phyloP scores from a whole-genome alignment of 2,113 vertebrate species.

The Motacilla tschutschensis region DNA sequence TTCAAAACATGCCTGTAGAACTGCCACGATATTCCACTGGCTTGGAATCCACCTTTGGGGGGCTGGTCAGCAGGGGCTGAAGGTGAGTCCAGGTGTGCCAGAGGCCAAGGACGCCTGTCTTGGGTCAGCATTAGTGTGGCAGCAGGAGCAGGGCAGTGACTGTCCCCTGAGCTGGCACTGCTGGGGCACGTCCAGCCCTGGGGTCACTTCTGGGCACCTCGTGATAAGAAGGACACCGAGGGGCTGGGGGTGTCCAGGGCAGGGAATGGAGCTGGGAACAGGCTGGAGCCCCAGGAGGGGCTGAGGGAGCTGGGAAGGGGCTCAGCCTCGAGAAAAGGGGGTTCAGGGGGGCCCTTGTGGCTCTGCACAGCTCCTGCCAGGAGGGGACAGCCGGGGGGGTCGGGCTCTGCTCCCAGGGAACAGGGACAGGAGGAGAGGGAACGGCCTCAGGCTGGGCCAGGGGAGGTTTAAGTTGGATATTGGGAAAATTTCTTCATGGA shows the following conservation, averaged over 20 bases:
- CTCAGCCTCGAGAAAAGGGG: not conserved
- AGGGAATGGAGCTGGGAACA: not conserved
- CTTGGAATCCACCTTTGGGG: not conserved
- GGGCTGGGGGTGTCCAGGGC: not conserved
- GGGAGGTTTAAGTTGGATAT: rapidly evolving
- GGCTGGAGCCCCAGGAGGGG: not conserved
- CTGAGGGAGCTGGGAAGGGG: not conserved
- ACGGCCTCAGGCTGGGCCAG: not conserved
- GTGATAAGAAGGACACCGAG: not conserved
- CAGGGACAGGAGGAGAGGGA: not conserved
- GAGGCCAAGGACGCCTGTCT: not conserved
- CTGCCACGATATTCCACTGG: not conserved
- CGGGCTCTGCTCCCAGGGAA: not conserved
- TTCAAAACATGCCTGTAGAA: not conserved
- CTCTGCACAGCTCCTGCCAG: not conserved
- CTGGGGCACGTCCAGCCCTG: not conserved
- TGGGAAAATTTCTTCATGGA: not conserved
- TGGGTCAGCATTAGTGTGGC: not conserved
- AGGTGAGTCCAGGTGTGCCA: not conserved
- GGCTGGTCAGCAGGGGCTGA: not conserved
- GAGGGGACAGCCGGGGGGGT: not conserved
- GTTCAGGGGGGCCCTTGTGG: not conserved
- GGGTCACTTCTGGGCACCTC: not conserved
- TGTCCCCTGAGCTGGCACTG: not conserved
- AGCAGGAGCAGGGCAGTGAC: not conserved